Evolutionary conservation across 2,797 vertebrate genomes (phyloP).

Genomic region (Platalea minor): DNA sequence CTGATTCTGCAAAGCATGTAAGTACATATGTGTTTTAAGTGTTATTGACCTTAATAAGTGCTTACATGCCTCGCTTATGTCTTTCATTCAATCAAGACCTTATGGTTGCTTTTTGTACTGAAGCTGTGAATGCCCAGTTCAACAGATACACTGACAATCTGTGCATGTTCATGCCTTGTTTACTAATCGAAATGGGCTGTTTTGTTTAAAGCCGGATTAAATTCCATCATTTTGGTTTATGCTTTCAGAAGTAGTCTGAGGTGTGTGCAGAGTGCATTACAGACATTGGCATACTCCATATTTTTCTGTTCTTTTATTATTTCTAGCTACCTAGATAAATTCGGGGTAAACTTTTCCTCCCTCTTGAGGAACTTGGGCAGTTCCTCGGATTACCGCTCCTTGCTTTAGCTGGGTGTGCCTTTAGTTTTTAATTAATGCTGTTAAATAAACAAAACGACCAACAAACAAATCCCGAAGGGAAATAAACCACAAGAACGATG

Average conservation of each 20-base stretch:
- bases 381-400: slow-evolving; percentile 11
- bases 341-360: slow-evolving; percentile 17
- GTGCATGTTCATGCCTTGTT: not conserved
- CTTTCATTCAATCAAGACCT: not conserved
- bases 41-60: not conserved
- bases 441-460: slow-evolving; percentile 65
- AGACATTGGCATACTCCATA: not conserved
- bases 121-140: not conserved
- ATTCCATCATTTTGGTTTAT: not conserved
- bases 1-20: not conserved
- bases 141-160: not conserved
- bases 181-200: not conserved
- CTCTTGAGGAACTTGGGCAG: slow-evolving; percentile 12
- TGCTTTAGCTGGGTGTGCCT: slow-evolving; percentile 48
- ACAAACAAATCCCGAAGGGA: slow-evolving; percentile 59
- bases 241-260: not conserved
- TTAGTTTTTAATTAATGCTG: slow-evolving; percentile 59
- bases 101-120: not conserved
- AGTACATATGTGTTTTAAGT: not conserved
- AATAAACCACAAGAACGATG: slow-evolving; percentile 40
- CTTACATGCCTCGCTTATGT: not conserved
- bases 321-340: not conserved
- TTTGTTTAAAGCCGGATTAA: not conserved
- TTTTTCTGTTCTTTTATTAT: not conserved
- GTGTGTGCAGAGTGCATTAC: not conserved